Base-by-base conservation (phyloP, 2,113 vertebrate species). In the Sebastes fasciatus region DNA sequence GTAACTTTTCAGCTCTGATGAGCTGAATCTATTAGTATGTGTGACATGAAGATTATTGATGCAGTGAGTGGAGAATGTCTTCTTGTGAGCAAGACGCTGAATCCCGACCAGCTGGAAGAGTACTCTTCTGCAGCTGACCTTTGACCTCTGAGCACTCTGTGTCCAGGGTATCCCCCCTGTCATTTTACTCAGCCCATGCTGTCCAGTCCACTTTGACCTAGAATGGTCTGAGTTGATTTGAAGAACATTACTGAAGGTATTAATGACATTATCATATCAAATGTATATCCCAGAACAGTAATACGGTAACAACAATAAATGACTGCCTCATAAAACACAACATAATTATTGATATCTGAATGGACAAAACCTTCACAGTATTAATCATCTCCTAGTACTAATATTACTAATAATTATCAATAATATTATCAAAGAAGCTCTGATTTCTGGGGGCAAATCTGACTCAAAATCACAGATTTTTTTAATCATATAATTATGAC, bases 101-200 rank as follows among this genome's bases (percentile, higher is more conserved):
- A 69, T 55, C 76, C 40, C 2, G 10, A 19, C 51, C 86, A 73
- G 34, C 66, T 71, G 62, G 43, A 69, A 7, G 34, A n/a, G 45
- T 7, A 6, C 40, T 34, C 42, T 10, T 62, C 48, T 61, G 34
- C 2, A 2, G 62, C 64, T 80, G 82, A 88, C 81, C 86, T 88
- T 74, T 85, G 79, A 21, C 67, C 11, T 4, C 23, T 34, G 34
- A 34, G 34, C 34, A 34, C 34, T 34, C 34, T 5, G 19, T 21
- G 11, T 63, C 40, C 55, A 43, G 48, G 49, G 43, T 64, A 4
- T 78, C 49, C 61, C 34, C 7, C 45, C 26, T 13, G 19, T 23
- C n/a, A 1, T 42, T 19, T 11, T 17, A 17, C 43, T 48, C 2
- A 14, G 9, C 14, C 14, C 60, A 12, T 54, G 48, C 42, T 34